Evolutionary conservation across 2,888 invertebrate species (phyloP), one percentile per base, ranked within the genome.

Genomic region (Trichacis sp.): DNA sequence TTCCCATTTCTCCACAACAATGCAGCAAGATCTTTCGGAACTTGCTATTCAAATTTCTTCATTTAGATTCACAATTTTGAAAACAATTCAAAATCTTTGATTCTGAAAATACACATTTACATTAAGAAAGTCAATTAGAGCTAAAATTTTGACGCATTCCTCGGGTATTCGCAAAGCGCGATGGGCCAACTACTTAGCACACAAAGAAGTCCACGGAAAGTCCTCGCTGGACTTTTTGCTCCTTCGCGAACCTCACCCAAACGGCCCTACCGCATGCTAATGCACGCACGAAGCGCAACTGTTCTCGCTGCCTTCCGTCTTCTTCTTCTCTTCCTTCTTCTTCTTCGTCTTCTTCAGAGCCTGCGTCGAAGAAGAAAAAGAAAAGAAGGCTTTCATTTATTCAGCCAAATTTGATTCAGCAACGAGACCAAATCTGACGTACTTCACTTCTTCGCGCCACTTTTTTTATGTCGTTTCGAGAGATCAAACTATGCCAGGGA

Each of bases 261-360:
- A 67, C 68, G 70, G 76, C 73, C 73, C 76, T 77, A 73, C 71
- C 75, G 77, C 77, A 80, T 80, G 79, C 80, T 79, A 80, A 80
- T 80, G 75, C 75, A 79, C 77, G 74, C 76, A 79, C 77, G 77
- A 77, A 76, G 76, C 78, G 76, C 79, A 80, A 80, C 80, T 78
- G 79, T 80, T 79, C 79, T 79, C 79, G 78, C 80, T 73, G 72
- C 68, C 75, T 71, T 69, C 51, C 68, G 67, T 68, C 64, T 47
- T 62, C 48, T 53, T 69, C 64, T 55, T 59, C 45, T 40, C 40
- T 30, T 65, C 43, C 65, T 43, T 63, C 60, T 42, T 63, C 53
- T 67, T 68, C 58, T 29, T 59, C n/a, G n/a, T n/a, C n/a, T n/a
- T n/a, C 53, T 46, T 46, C 49, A 38, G 30, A 36, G 17, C 36